phyloP scores from a whole-genome alignment of 2,888 invertebrate genomes.

The Philonicus albiceps region DNA sequence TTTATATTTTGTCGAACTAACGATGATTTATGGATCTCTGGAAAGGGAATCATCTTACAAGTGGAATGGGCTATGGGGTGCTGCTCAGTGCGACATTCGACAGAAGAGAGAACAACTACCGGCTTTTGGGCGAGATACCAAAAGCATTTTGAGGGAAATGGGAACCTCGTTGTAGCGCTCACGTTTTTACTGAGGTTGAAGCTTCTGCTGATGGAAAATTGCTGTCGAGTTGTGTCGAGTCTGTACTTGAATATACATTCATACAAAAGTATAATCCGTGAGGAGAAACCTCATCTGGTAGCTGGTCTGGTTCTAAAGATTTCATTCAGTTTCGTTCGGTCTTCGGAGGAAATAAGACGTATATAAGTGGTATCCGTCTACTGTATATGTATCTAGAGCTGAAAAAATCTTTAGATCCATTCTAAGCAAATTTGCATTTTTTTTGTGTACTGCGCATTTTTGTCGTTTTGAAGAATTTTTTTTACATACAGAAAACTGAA shows the following conservation, averaged over 20 bases:
- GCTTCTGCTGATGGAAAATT: background rate
- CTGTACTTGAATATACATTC: background rate
- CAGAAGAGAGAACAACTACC: background rate
- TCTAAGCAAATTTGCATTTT: slow-evolving; percentile 9
- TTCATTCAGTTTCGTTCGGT: slow-evolving; percentile 60
- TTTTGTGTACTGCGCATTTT: background rate
- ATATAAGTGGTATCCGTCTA: slow-evolving; percentile 27
- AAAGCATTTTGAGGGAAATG: background rate
- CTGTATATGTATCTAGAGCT: background rate
- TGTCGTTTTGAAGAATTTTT: background rate
- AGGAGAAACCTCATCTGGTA: background rate
- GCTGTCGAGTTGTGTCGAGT: background rate
- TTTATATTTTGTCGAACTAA: background rate
- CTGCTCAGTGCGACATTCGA: background rate
- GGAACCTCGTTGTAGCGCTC: background rate
- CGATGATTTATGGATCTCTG: background rate
- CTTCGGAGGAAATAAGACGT: slow-evolving; percentile 59
- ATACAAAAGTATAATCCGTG: background rate
- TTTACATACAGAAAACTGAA: background rate
- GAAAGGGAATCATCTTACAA: background rate
- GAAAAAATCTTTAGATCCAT: background rate
- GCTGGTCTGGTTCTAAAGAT: slow-evolving; percentile 17
- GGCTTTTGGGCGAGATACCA: background rate
- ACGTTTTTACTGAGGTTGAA: background rate
- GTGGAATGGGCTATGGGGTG: background rate